These are phyloP conservation scores for Tachuris rubrigastra DNA, from an alignment of 2,113 vertebrate species.

Conservation along the genomic window DNA sequence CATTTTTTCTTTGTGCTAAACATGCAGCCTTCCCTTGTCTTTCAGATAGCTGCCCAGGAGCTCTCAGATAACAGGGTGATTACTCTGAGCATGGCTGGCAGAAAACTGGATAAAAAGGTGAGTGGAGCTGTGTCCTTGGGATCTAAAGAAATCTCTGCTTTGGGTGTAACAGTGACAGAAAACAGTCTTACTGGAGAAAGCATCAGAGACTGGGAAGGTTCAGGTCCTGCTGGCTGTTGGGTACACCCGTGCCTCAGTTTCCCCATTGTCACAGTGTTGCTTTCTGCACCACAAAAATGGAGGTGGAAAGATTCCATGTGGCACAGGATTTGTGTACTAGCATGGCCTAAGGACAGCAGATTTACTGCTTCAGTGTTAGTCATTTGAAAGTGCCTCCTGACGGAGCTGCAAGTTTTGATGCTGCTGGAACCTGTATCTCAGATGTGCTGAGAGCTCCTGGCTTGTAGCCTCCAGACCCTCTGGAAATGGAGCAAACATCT, in stretches of 20 bases:
- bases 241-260: not conserved
- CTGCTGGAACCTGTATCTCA: not conserved
- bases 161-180: not conserved
- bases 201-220: not conserved
- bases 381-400: not conserved
- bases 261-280: fast-evolving
- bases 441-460: not conserved
- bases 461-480: not conserved
- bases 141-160: not conserved
- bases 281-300: fast-evolving
- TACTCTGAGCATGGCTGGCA: conserved; percentile 90
- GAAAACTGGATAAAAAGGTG: conserved; percentile 98
- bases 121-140: not conserved
- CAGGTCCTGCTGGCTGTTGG: not conserved
- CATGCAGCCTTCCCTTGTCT: not conserved
- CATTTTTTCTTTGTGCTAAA: not conserved
- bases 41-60: conserved; percentile 94
- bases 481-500: not conserved
- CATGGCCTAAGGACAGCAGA: not conserved
- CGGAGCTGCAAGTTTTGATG: not conserved
- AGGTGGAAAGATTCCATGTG: not conserved
- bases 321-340: not conserved
- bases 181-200: not conserved
- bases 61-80: conserved; percentile 98
- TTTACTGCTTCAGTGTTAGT: not conserved